Conservation (phyloP, 2,888 invertebrate genomes). For the Synergus gifuensis region DNA sequence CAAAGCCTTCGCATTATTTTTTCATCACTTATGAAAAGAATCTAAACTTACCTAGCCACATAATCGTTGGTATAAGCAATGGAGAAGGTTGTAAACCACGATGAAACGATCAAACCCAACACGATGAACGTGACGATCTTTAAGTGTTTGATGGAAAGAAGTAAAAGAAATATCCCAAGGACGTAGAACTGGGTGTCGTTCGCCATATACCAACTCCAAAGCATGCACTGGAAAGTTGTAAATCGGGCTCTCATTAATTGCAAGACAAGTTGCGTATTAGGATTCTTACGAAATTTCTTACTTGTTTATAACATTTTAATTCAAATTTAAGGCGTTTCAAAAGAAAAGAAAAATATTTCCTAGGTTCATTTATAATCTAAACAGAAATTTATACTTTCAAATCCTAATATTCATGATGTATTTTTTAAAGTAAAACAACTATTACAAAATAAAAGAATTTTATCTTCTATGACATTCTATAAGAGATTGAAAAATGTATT, state of each 20-base stretch:
- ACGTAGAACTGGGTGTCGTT: slow-evolving; percentile 78
- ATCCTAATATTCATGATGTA: too few species aligned
- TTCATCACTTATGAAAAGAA: neutral
- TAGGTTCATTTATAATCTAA: too few species aligned
- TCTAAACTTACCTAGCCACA: slow-evolving; percentile 74
- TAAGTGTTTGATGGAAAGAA: slow-evolving; percentile 77
- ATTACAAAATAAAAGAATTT: too few species aligned
- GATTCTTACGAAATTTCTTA: slow-evolving; percentile 39
- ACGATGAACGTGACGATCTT: slow-evolving; percentile 82
- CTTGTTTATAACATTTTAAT: neutral
- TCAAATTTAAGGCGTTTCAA: too few species aligned
- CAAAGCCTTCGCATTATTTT: neutral
- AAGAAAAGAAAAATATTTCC: too few species aligned
- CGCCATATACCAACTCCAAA: slow-evolving; percentile 78
- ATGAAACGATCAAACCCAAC: slow-evolving; percentile 82
- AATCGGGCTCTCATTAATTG: slow-evolving; percentile 46
- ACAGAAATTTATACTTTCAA: too few species aligned
- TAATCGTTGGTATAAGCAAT: slow-evolving; percentile 88
- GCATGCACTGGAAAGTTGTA: slow-evolving; percentile 75
- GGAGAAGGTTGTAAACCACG: slow-evolving; percentile 88
- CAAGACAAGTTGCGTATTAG: slow-evolving; percentile 15
- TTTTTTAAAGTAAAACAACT: too few species aligned
- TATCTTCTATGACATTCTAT: too few species aligned
- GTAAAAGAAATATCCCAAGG: slow-evolving; percentile 74
- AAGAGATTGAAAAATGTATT: too few species aligned